Evolutionary conservation across 2,888 invertebrate genomes (phyloP), one percentile per base, ranked within the genome.

Genomic region (Euzetes globulus): DNA sequence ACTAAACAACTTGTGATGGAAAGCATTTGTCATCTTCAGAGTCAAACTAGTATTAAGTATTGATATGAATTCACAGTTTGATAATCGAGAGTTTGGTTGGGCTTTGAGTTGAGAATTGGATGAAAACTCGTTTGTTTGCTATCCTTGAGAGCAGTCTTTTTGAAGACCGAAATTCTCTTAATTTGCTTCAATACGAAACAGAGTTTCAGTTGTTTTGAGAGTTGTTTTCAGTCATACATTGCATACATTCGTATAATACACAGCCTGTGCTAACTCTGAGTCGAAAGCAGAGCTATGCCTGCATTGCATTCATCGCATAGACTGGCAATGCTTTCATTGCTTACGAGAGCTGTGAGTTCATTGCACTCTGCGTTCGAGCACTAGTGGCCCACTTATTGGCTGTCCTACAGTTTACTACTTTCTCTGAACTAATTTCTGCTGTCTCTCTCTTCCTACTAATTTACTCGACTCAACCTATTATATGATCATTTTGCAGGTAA

Each of bases 331-430:
- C 60, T 60, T 15, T 60, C 60, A 60, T 7, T 27, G 60, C 11
- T 15, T 27, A 60, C 58, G 6, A 60, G 27, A 27, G 17, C 50
- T 60, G 60, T 27, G 60, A 60, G 60, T 60, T 60, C 60, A 60
- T 60, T 60, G 60, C 60, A 27, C 60, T 60, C 27, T 60, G 29
- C 29, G 60, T 60, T 60, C 60, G 29, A 27, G 29, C 60, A 60
- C 60, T 60, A 60, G 60, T 60, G 60, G 60, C 60, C 60, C 60
- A 60, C 25, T 60, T 60, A 60, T 52, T 25, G 27, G 19, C 29
- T 60, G 60, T 60, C 60, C 60, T 60, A 60, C 60, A 60, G 27
- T 60, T 60, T 60, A 60, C 60, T 60, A 60, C 60, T 60, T 60
- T 60, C 60, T 60, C 60, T 60, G 60, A 60, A 60, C 60, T 60